Evolutionary conservation across 2,888 invertebrate genomes (phyloP).

Genomic region (Ceriagrion tenellum): DNA sequence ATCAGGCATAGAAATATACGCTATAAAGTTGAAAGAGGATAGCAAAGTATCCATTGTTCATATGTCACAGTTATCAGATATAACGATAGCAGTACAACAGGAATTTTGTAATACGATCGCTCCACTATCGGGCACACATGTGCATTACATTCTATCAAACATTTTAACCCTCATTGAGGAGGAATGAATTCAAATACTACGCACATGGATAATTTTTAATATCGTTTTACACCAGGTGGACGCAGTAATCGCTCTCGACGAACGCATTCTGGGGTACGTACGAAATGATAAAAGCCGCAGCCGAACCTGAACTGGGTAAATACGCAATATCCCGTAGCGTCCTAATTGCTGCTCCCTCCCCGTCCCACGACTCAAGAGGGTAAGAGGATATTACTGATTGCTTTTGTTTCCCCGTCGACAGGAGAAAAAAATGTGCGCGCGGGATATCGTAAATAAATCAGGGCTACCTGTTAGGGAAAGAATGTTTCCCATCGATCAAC

Average conservation of each 20-base stretch:
- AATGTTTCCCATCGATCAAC: constrained; percentile 13
- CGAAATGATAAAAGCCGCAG: neutral
- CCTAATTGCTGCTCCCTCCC: neutral
- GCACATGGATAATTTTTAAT: too few species aligned
- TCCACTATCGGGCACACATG: too few species aligned
- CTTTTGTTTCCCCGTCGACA: constrained; percentile 21
- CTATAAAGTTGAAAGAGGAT: too few species aligned
- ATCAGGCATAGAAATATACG: too few species aligned
- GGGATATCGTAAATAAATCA: neutral
- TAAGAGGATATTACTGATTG: neutral
- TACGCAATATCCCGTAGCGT: neutral
- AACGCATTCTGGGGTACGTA: neutral
- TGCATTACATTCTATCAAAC: too few species aligned
- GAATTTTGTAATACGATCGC: too few species aligned
- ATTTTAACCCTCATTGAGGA: too few species aligned
- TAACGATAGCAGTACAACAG: too few species aligned
- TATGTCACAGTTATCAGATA: too few species aligned
- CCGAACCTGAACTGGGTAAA: neutral
- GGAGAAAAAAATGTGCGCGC: neutral
- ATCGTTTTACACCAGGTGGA: neutral
- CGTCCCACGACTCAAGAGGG: neutral
- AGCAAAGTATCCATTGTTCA: too few species aligned
- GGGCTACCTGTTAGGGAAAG: constrained; percentile 35
- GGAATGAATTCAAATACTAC: too few species aligned
- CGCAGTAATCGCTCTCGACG: neutral